Evolutionary conservation across 2,888 invertebrate species (phyloP), one percentile per base, ranked within the genome.

Genomic region (Coremacera marginata): DNA sequence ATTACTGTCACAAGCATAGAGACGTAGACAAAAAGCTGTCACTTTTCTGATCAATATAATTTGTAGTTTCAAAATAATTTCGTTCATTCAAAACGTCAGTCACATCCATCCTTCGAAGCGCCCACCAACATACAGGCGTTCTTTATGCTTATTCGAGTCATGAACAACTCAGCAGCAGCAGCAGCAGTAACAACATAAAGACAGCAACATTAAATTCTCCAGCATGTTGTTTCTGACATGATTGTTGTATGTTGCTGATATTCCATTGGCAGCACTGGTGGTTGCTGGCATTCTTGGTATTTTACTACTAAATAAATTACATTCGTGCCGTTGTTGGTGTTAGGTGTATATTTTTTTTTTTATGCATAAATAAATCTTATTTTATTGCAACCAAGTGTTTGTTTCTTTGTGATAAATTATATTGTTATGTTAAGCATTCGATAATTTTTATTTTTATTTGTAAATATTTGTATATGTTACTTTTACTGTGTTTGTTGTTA

Each of bases 261-360:
- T 44, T 44, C 11, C 44, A 44, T 44, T 44, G 44, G 44, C 44
- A 44, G 44, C 44, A 11, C 44, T 44, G 44, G 44, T 14, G 44
- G 44, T 11, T 44, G 44, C 1, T 55, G 55, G 22, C 55, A 55
- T 55, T 19, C 19, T 22, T 22, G 55, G 16, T 5, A 22, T 19
- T 55, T 55, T 55, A 22, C 55, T 51, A 70, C n/a, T 75, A 72
- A 51, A 72, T 79, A 51, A 76, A 75, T 77, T 76, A 78, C 70
- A 77, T 70, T 72, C 75, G 52, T 70, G 72, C 75, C 67, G 77
- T 19, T 70, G 63, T 63, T 78, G 25, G 44, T 37, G 37, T 37
- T 37, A 8, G 4, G 4, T 37, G 37, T 11, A 7, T 22, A 52
- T 34, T 68, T 55, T 70, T 52, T 49, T 44, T 67, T n/a, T 75